These are phyloP conservation scores for Scaptomyza flava DNA, from an alignment of 2,888 invertebrate species.

Conservation along the genomic window DNA sequence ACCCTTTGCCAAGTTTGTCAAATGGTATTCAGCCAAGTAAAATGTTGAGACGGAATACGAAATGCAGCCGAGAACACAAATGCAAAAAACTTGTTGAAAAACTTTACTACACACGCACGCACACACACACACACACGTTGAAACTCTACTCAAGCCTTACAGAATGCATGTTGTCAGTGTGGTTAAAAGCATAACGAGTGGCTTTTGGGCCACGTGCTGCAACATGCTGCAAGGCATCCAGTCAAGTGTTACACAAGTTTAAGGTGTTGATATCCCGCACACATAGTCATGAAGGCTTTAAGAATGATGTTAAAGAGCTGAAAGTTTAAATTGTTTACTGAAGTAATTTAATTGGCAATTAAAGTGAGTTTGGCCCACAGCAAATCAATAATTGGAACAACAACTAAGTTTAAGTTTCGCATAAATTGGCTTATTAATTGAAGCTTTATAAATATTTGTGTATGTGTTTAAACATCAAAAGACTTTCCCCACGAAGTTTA, in stretches of 20 bases:
- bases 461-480: not conserved
- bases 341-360: constrained; percentile 5
- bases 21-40: constrained; percentile 10
- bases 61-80: constrained; percentile 38
- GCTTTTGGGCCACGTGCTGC: constrained; percentile 11
- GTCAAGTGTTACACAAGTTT: not conserved
- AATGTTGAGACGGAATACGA: constrained; percentile 13
- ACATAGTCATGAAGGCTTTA: not conserved
- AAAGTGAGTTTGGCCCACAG: not conserved
- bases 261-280: not conserved
- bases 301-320: not conserved
- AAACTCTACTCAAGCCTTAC: not conserved
- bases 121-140: not conserved
- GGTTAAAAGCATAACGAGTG: constrained; percentile 47
- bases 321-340: not conserved
- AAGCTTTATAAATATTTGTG: too few relatives aligned
- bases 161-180: constrained; percentile 21
- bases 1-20: not conserved
- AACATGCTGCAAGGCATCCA: constrained; percentile 7
- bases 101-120: constrained; percentile 13
- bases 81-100: constrained; percentile 73
- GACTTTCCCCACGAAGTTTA: not conserved
- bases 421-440: too few relatives aligned
- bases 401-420: too few relatives aligned
- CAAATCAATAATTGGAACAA: not conserved